Evolutionary conservation across 2,888 invertebrate genomes (phyloP).

Genomic region (Catonia carolina): DNA sequence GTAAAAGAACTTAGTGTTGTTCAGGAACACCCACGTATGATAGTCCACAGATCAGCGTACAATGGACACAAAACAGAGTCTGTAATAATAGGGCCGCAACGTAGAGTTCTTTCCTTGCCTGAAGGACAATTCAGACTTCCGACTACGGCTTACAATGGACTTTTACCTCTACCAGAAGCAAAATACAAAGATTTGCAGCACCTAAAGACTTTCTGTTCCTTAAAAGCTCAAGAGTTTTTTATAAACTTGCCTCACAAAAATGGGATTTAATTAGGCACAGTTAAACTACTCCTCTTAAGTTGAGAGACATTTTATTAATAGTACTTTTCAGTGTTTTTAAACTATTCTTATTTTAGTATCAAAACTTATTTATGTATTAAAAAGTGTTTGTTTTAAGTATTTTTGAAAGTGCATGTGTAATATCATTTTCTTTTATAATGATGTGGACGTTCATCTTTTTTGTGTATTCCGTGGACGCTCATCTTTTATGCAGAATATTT

Average conservation of each 20-base stretch:
- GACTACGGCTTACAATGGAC: no score
- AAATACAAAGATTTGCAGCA: neutral
- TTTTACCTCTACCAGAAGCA: neutral
- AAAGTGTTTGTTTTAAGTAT: no score
- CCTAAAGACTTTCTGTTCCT: neutral
- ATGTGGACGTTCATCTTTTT: slow-evolving; percentile 1
- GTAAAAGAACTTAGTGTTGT: neutral
- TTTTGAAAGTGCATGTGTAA: no score
- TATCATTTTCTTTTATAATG: no score
- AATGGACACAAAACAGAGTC: neutral
- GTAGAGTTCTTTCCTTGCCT: neutral
- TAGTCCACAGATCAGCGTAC: neutral
- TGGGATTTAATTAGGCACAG: no score
- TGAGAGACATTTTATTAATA: no score
- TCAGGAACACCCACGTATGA: neutral
- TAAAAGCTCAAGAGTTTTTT: neutral
- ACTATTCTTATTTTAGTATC: no score
- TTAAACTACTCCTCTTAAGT: no score
- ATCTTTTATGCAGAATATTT: slow-evolving; percentile 8
- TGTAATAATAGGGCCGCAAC: neutral
- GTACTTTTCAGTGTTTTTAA: no score
- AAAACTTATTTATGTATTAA: no score
- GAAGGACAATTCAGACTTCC: no score
- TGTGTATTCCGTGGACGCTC: slow-evolving; percentile 7
- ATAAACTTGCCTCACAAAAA: neutral